Evolutionary conservation across 2,113 vertebrate species (phyloP), one percentile per base, ranked within the genome.

Genomic region (Thermophis baileyi): DNA sequence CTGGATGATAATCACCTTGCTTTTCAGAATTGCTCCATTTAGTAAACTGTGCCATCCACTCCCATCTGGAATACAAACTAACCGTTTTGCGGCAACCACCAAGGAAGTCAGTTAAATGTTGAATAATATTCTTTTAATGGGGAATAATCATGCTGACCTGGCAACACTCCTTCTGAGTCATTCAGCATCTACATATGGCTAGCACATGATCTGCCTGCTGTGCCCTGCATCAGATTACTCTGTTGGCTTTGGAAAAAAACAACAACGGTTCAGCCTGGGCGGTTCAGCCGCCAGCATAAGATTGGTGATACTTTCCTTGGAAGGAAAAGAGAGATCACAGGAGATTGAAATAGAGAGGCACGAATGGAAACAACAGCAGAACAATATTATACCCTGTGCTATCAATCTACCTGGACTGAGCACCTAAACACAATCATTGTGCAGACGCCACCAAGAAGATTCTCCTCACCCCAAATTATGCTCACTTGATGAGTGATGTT

Each of bases 91-190:
- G 16, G 44, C 88, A 91, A 93, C 94, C 94, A 46, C 93, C 44
- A 90, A 88, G 95, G 87, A 91, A 95, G 96, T 96, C 97, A 95
- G 94, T 97, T 94, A 96, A 97, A 95, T n/a, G 89, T 93, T 87
- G 93, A 94, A 96, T 95, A 95, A 96, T 96, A 95, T 93, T 96
- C 96, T 95, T 96, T 95, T 94, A 95, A 95, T 95, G 92, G 95
- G 93, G 94, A 96, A 91, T 94, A 95, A 94, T 94, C 95, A 92
- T 92, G 94, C 92, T 92, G 93, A 95, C 91, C 94, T 96, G 97
- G 95, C 96, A 93, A 69, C 74, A 88, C 93, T 96, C 93, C 30
- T 35, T 30, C 53, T 87, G 55, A 47, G 93, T 95, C 94, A 50
- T 35, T 44, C 53, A 93, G 55, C 53, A 93, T 95, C 94, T 95